Conservation (phyloP, 2,888 invertebrate genomes). For the Polia nebulosa region DNA sequence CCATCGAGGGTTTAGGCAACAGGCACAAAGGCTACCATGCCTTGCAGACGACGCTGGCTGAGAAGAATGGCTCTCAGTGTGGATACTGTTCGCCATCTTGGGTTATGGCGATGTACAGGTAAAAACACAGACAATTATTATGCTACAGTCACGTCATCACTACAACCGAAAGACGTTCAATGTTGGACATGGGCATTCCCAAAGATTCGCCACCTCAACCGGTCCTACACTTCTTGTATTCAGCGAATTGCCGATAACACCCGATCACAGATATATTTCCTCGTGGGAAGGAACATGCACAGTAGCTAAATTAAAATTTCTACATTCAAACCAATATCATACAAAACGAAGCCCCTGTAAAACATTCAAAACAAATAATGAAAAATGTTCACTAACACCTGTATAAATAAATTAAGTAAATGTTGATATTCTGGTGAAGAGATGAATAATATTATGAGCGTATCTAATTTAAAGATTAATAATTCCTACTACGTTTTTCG, state of each 20-base stretch:
- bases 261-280: too few species aligned
- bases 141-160: background rate
- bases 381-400: too few species aligned
- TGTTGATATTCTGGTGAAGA: too few species aligned
- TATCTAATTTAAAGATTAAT: too few species aligned
- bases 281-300: too few species aligned
- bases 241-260: background rate
- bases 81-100: slow-evolving; percentile 94
- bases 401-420: too few species aligned
- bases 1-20: slow-evolving; percentile 22
- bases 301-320: too few species aligned
- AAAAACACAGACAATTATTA: slow-evolving; percentile 15
- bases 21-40: slow-evolving; percentile 11
- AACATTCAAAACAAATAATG: too few species aligned
- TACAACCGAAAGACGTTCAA: background rate
- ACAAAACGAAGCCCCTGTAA: background rate
- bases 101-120: slow-evolving; percentile 94
- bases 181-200: background rate
- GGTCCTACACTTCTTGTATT: background rate
- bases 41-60: slow-evolving; percentile 66
- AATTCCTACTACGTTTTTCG: too few species aligned
- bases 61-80: slow-evolving; percentile 93
- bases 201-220: background rate
- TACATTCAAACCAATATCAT: background rate
- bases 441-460: too few species aligned